Evolutionary conservation across 2,113 vertebrate genomes (phyloP), one percentile per base, ranked within the genome.

Genomic region (Oncorhynchus masou): DNA sequence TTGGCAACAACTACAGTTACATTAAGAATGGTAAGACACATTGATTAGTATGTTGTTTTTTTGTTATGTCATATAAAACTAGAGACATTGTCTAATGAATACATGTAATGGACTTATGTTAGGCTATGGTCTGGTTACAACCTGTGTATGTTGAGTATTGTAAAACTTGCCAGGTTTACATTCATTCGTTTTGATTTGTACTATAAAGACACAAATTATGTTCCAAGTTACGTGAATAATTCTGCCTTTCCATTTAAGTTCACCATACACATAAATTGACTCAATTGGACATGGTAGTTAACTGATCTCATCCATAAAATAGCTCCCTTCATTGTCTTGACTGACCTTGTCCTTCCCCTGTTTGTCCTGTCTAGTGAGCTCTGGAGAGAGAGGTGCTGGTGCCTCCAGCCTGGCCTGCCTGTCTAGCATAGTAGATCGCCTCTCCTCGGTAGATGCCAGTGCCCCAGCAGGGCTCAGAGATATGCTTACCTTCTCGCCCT

Each of bases 381-480:
- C 84, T 59, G 71, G 82, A 49, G 94, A 93, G 4, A 95, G 93
- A 84, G 76, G 87, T 19, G 85, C 85, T 6, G 88, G 93, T 15
- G 91, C 96, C 16, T 97, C 96, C 85, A 99, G 97, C 83, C 90
- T 99, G 88, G 94, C 96, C 88, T 99, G 96, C 84, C 92, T 99
- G 77, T 97, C 96, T 91, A 99, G 95, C 90, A 99, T 99, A 77
- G 98, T 99, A 92, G 97, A 99, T 84, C 93, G 97, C 0, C 95
- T 99, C 79, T 94, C 95, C 73, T 93, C 93, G 0, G 91, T 91
- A 9, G 94, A 94, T 69, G 86, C 94, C 19, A 79, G 91, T 1
- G 92, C 80, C 3, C 65, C 94, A 24, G 54, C 83, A 12, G 83
- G 92, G n/a, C 90, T 90, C 75, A 92, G 94, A 25, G 81, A 92